Evolutionary conservation across 2,888 invertebrate species (phyloP).

Genomic region (Drosophila nr. medialis): DNA sequence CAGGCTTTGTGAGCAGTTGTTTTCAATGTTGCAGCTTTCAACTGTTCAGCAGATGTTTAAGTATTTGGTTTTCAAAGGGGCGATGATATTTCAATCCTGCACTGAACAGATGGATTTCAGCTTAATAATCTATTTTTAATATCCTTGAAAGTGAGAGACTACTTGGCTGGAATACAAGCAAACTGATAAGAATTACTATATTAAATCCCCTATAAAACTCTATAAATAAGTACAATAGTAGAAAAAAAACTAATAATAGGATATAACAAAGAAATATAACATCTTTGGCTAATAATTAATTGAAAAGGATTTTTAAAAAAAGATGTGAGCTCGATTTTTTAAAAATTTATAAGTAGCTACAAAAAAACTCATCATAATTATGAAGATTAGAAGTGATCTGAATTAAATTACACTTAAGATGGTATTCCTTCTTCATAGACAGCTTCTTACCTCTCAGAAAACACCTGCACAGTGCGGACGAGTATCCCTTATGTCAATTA

Average conservation of each 20-base stretch:
- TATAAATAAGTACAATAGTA: background rate
- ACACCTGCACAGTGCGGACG: conserved; percentile 21
- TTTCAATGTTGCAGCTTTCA: background rate
- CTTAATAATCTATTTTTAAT: background rate
- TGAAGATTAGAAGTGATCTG: conserved; percentile 8
- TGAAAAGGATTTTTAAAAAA: background rate
- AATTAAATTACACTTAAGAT: conserved; percentile 12
- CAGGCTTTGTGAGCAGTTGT: background rate
- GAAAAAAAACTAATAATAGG: too few relatives aligned
- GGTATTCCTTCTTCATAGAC: background rate
- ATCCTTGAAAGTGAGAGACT: background rate
- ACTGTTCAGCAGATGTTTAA: background rate
- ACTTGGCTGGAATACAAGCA: background rate
- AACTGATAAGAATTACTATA: background rate
- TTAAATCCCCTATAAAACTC: background rate
- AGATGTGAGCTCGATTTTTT: background rate
- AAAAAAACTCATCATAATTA: background rate
- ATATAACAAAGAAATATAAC: background rate
- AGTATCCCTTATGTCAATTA: background rate
- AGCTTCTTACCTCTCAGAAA: background rate
- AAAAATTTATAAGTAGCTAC: background rate
- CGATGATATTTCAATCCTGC: background rate
- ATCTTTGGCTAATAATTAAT: background rate
- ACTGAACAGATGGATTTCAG: background rate
- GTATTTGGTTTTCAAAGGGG: background rate